Percentiles rank a stretch among this genome's conserved stretches.
Conservation (phyloP, 2,888 invertebrate species). For the Microplitis deprimator region DNA sequence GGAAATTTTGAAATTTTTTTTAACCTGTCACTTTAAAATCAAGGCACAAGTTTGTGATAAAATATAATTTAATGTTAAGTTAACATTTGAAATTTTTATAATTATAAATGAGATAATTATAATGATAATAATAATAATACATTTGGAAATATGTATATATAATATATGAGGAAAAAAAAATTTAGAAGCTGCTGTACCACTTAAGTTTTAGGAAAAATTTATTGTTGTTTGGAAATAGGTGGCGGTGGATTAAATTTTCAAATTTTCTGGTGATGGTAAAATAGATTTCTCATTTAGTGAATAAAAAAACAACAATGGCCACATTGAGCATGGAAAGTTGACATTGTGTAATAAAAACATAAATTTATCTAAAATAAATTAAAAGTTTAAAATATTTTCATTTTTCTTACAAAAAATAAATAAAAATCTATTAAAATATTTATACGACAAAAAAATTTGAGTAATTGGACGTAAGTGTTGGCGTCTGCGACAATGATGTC, state of each 20-base stretch:
- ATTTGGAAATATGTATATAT: neutral
- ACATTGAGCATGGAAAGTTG: too few relatives aligned
- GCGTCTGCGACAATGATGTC: too few relatives aligned
- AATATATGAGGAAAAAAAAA: neutral
- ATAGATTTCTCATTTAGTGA: too few relatives aligned
- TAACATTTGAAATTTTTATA: neutral
- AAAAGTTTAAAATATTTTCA: too few relatives aligned
- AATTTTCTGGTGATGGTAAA: too few relatives aligned
- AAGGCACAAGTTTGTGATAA: neutral
- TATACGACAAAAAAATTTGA: too few relatives aligned
- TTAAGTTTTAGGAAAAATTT: neutral
- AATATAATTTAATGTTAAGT: neutral
- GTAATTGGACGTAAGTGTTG: too few relatives aligned
- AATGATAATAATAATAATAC: neutral
- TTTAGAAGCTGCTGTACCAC: neutral
- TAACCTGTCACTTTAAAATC: neutral
- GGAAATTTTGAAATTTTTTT: neutral
- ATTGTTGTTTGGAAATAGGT: neutral
- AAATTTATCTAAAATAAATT: too few relatives aligned
- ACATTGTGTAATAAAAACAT: too few relatives aligned
- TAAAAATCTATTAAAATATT: too few relatives aligned
- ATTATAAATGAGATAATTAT: neutral
- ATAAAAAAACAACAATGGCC: too few relatives aligned
- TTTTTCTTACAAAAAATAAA: too few relatives aligned
- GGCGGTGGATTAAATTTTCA: neutral